phyloP scores from a whole-genome alignment of 2,888 invertebrate species.

The Oxytorus armatus region DNA sequence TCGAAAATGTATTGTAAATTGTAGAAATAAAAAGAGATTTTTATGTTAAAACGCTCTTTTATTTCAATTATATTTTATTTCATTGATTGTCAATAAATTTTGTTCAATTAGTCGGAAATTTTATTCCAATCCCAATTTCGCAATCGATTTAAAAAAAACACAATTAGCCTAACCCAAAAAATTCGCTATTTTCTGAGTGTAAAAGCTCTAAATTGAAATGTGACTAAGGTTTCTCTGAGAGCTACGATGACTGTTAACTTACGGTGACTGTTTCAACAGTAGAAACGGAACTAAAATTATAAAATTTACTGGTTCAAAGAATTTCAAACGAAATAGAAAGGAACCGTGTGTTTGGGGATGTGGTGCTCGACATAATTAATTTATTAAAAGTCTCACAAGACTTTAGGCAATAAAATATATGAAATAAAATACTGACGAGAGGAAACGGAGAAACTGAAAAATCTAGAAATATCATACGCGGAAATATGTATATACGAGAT shows the following conservation, averaged over 20 bases:
- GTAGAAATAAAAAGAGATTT: no score
- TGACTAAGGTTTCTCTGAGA: constrained; percentile 3
- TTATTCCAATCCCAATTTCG: no score
- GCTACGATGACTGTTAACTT: constrained; percentile 1
- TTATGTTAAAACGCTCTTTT: no score
- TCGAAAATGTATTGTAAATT: no score
- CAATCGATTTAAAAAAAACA: no score
- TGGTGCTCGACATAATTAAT: neutral
- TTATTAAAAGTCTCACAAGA: neutral
- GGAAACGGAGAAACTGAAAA: neutral
- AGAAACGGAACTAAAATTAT: no score
- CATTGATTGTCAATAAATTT: no score
- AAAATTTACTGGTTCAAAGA: no score
- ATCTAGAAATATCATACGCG: constrained; percentile 14
- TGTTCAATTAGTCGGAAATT: no score
- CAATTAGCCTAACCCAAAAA: neutral
- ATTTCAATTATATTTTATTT: no score
- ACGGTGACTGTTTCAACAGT: no score
- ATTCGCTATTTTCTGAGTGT: neutral
- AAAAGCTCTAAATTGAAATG: neutral
- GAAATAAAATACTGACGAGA: neutral
- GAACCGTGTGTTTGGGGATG: neutral
- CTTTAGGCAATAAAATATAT: neutral
- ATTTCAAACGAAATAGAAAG: no score
- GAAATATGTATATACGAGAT: neutral